Conservation (phyloP, 2,113 vertebrate species). For the Petrocephalus zakoni region DNA sequence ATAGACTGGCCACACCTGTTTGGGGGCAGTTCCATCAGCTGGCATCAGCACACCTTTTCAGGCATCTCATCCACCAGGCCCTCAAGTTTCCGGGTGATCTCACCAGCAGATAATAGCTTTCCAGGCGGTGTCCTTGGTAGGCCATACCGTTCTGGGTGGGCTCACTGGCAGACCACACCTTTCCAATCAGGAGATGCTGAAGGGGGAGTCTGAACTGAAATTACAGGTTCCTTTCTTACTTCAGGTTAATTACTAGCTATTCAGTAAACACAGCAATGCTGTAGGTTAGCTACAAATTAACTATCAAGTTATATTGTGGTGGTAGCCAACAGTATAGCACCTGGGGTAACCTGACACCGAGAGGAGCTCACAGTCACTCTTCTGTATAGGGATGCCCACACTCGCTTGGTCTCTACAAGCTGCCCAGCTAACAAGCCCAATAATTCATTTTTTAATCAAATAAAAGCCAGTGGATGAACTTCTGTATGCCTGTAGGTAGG, state of each 20-base stretch:
- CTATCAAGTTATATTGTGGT: not conserved
- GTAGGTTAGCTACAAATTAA: not conserved
- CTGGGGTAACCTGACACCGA: not conserved
- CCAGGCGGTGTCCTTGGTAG: no score
- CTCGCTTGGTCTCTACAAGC: not conserved
- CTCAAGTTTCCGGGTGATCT: no score
- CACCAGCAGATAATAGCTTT: no score
- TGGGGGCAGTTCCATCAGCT: no score
- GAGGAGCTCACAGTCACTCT: not conserved
- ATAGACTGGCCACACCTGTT: no score
- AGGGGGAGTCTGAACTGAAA: not conserved
- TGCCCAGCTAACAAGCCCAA: not conserved
- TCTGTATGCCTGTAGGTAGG: not conserved
- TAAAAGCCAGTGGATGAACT: not conserved
- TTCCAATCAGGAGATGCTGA: no score
- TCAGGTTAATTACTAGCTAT: not conserved
- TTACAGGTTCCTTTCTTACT: not conserved
- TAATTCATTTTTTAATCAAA: not conserved
- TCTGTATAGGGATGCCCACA: not conserved
- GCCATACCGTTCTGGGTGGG: no score
- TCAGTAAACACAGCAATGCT: not conserved
- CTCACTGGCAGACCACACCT: no score
- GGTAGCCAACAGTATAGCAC: not conserved
- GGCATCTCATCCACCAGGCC: no score
- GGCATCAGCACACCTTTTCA: no score